Evolutionary conservation across 1,140 invertebrate species (phyloP).

Genomic region (Cydia amplana): DNA sequence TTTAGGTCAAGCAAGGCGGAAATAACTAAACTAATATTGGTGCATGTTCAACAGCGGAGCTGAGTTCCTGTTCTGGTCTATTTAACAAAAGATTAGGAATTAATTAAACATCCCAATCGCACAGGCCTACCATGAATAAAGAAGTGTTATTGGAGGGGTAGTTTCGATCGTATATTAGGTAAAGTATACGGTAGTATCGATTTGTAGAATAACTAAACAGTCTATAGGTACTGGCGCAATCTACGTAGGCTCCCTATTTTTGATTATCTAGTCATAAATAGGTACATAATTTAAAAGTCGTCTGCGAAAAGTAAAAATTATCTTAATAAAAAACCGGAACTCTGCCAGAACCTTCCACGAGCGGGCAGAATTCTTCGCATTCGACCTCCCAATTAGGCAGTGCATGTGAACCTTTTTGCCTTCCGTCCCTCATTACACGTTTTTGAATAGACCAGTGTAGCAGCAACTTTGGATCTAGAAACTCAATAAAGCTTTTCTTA

Average conservation of each 20-base stretch:
- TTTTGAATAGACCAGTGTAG: slow-evolving; percentile 36
- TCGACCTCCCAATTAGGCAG: slow-evolving; percentile 50
- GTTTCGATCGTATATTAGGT: neutral
- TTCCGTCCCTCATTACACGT: slow-evolving; percentile 34
- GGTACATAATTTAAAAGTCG: neutral
- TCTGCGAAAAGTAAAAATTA: neutral
- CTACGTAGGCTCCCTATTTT: neutral
- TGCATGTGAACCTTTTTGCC: slow-evolving; percentile 31
- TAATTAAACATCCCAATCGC: neutral
- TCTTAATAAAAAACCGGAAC: slow-evolving; percentile 25
- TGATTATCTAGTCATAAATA: neutral
- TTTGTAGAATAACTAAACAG: neutral
- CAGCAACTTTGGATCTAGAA: neutral
- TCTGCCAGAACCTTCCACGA: slow-evolving; percentile 40
- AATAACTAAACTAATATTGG: slow-evolving; percentile 12
- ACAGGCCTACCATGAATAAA: neutral
- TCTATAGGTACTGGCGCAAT: neutral
- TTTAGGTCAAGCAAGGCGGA: slow-evolving; percentile 7
- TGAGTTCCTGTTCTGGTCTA: neutral
- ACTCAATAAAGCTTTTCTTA: neutral
- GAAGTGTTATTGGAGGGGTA: neutral
- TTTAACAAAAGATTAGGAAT: neutral
- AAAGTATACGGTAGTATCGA: slow-evolving; percentile 18
- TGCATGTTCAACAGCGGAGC: neutral
- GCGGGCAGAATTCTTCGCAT: slow-evolving; percentile 48